Percentiles rank a stretch among this genome's conserved stretches.
Conservation (phyloP, 1,140 invertebrate genomes). For the Helicoverpa zea region DNA sequence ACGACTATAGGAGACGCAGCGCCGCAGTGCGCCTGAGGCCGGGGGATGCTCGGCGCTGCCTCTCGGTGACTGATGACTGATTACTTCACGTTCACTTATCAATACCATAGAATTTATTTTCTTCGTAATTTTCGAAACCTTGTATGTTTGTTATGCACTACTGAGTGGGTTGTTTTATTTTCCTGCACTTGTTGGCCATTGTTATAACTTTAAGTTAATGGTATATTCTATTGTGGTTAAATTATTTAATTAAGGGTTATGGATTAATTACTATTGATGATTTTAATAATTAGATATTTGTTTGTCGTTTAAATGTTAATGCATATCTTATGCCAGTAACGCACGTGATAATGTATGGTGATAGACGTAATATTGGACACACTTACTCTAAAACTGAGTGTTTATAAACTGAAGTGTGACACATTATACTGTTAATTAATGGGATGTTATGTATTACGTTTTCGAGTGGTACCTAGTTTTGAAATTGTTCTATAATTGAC, state of each 20-base stretch:
- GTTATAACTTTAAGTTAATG: slow-evolving; percentile 68
- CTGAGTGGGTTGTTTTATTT: slow-evolving; percentile 77
- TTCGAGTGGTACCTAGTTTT: slow-evolving; percentile 82
- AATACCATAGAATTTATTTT: slow-evolving; percentile 41
- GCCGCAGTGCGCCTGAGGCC: neutral
- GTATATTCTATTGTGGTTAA: slow-evolving; percentile 75
- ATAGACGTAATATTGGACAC: slow-evolving; percentile 71
- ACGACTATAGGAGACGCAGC: slow-evolving; percentile 2
- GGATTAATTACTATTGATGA: slow-evolving; percentile 75
- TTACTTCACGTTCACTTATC: slow-evolving; percentile 49
- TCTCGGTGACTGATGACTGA: slow-evolving; percentile 49
- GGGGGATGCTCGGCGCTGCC: slow-evolving; percentile 8
- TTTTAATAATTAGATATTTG: slow-evolving; percentile 65
- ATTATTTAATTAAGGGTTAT: slow-evolving; percentile 79
- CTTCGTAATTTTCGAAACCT: slow-evolving; percentile 56
- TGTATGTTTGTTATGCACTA: slow-evolving; percentile 79
- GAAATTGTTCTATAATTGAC: slow-evolving; percentile 83
- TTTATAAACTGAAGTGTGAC: slow-evolving; percentile 54
- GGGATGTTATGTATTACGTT: slow-evolving; percentile 73
- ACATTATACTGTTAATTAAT: slow-evolving; percentile 67
- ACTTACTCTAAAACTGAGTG: slow-evolving; percentile 59
- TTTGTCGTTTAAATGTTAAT: slow-evolving; percentile 75
- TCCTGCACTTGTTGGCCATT: slow-evolving; percentile 80
- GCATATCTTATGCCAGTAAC: slow-evolving; percentile 84
- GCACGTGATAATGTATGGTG: slow-evolving; percentile 83